These are phyloP conservation scores for Campoletis raptor DNA, from an alignment of 2,888 invertebrate genomes.

Conservation along the genomic window DNA sequence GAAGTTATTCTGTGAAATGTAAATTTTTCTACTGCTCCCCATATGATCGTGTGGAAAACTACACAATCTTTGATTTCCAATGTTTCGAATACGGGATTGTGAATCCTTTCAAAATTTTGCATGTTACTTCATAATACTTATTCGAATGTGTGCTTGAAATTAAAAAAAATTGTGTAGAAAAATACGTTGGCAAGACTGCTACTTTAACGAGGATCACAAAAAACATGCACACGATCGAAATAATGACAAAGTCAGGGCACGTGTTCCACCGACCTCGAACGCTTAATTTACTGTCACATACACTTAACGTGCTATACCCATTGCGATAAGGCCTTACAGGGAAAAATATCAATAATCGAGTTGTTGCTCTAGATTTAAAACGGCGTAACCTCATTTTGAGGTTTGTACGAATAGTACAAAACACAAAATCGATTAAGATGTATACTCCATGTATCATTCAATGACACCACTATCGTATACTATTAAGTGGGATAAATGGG, in stretches of 20 bases:
- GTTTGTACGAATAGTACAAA: neutral
- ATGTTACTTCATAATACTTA: too few species aligned
- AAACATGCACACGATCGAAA: neutral
- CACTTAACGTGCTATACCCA: constrained; percentile 11
- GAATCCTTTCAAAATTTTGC: too few species aligned
- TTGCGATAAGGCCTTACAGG: constrained; percentile 36
- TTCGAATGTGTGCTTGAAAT: too few species aligned
- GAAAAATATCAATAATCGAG: constrained; percentile 60
- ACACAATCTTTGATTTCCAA: too few species aligned
- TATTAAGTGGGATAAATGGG: constrained; percentile 32
- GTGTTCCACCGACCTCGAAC: constrained; percentile 23
- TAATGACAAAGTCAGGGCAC: constrained; percentile 28
- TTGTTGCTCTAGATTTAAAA: constrained; percentile 57
- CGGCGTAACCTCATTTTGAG: constrained; percentile 53
- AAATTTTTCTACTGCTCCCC: too few species aligned
- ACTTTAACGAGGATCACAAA: neutral
- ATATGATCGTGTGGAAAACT: too few species aligned
- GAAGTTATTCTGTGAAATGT: too few species aligned
- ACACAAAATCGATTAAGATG: neutral
- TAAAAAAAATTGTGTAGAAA: too few species aligned
- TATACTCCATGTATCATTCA: constrained; percentile 34
- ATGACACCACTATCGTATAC: constrained; percentile 35
- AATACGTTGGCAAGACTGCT: too few species aligned
- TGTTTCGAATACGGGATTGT: too few species aligned
- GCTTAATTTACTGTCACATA: constrained; percentile 2